Base-by-base conservation (phyloP, 2,888 invertebrate genomes). In the Lissocephala sabroskyi region DNA sequence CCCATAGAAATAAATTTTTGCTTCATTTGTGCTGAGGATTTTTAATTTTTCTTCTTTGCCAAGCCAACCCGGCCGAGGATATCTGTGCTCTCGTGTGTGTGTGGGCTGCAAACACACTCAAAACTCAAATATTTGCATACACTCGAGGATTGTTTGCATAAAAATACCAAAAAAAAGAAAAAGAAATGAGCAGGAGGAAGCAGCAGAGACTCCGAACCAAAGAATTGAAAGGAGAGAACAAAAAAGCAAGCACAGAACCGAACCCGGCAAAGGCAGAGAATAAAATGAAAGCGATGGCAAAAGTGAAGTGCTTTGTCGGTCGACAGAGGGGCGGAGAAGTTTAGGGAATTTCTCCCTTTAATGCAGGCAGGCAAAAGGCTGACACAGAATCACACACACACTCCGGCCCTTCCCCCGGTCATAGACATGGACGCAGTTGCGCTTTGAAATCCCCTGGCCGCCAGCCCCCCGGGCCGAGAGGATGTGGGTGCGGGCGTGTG, bases 91-190 rank as follows among this genome's bases (percentile, higher is more conserved):
- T 28, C 10, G 42, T 26, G 32, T 32, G 46, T 53, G 56, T 52
- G 60, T 58, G 51, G 45, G 67, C 28, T 52, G 64, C 71, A 77
- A 70, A 70, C 74, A 77, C 70, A 78, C 79, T 79, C 75, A 65
- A 77, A 79, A 73, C 79, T 79, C 77, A 78, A 78, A 78, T 78
- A 78, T 78, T 78, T 79, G 77, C 78, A 71, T 78, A 78, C 67
- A 77, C 79, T 77, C 78, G 79, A 79, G 75, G 56, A 70, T 77
- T 79, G 79, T 77, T 79, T 71, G 79, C 74, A 65, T 65, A 61
- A 70, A 73, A 78, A 78, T 66, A 68, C 76, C 76, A 62, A 65
- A 67, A 60, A 60, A 41, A 51, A 45, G 45, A 45, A 29, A 40
- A 17, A 19, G 41, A 52, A 50, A 23, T 5, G 23, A 23, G 3